Base-by-base conservation (phyloP, 2,888 invertebrate genomes). In the Sphinx pinastri region DNA sequence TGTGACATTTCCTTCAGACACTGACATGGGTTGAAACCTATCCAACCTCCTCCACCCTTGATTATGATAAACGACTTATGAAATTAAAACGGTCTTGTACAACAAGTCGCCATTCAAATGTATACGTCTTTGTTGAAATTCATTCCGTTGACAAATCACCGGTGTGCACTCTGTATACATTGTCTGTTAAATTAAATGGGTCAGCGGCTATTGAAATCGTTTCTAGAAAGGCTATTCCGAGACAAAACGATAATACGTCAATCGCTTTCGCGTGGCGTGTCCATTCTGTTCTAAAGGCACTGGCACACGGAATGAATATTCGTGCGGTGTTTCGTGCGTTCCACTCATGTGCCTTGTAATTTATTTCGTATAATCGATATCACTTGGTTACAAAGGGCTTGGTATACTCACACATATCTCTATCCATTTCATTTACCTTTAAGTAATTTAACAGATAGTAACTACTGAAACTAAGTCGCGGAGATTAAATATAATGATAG, bases 61-160 rank as follows among this genome's bases (percentile, higher is more conserved):
- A 94, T 94, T 93, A 94, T 94, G 94, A 94, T 92, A 91, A 93
- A 94, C 89, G 93, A 94, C 93, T 93, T 92, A 93, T 93, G 90
- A 93, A 93, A 94, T 94, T 94, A 94, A 94, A 94, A 93, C 93
- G 91, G 90, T 87, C 89, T 83, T 82, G 86, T 88, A 92, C 92
- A 91, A 92, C 92, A 92, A 93, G 91, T 92, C 89, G 88, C 92
- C 87, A 92, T 93, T 93, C 89, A 92, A 93, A 92, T 89, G 91
- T 90, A 90, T 90, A 87, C 85, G 85, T 85, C 89, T 90, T 93
- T 93, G 94, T 94, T 88, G 85, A 86, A 89, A 92, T 93, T 89
- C 91, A 90, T 92, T 92, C 88, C 89, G 87, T 89, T 94, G 94
- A 94, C 93, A 93, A 94, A 94, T 94, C 91, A 88, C 86, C 83